A percentile compares a stretch with the other conserved stretches of the same genome.
phyloP scores from a whole-genome alignment of 2,888 invertebrate species.

The Andrena dorsata region DNA sequence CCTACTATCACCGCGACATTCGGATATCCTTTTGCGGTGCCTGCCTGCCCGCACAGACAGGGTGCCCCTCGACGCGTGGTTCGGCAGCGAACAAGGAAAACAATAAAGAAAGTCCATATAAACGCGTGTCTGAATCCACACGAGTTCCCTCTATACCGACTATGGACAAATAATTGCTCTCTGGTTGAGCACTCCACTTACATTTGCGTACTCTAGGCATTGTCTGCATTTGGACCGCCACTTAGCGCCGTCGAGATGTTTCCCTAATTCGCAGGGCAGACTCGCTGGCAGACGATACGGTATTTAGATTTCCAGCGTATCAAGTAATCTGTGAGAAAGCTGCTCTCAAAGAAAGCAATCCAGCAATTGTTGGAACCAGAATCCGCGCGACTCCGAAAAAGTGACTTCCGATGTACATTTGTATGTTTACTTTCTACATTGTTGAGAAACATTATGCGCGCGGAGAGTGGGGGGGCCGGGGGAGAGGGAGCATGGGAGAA shows the following conservation, averaged over 20 bases:
- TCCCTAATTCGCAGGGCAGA: not conserved
- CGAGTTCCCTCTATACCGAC: not conserved
- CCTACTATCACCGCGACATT: slow-evolving; percentile 30
- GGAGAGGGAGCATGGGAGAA: not conserved
- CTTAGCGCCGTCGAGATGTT: not conserved
- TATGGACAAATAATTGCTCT: not conserved
- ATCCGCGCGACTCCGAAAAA: too few relatives aligned
- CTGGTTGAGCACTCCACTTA: not conserved
- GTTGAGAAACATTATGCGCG: not conserved
- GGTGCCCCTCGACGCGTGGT: slow-evolving; percentile 10
- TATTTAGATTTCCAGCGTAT: too few relatives aligned
- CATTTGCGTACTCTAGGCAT: not conserved
- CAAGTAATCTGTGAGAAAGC: too few relatives aligned
- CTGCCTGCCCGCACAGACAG: slow-evolving; percentile 5
- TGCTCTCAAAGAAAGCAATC: too few relatives aligned
- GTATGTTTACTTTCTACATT: slow-evolving; percentile 14
- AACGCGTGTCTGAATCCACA: not conserved
- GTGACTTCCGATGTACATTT: too few relatives aligned
- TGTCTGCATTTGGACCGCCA: not conserved
- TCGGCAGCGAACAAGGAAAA: not conserved
- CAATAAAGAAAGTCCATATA: not conserved
- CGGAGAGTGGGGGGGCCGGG: not conserved
- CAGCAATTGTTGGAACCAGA: too few relatives aligned
- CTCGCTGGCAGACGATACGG: not conserved
- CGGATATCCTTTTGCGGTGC: slow-evolving; percentile 39